These are phyloP conservation scores for Romanogobio albipinnatus DNA, from an alignment of 2,113 vertebrate species.

Conservation along the genomic window DNA sequence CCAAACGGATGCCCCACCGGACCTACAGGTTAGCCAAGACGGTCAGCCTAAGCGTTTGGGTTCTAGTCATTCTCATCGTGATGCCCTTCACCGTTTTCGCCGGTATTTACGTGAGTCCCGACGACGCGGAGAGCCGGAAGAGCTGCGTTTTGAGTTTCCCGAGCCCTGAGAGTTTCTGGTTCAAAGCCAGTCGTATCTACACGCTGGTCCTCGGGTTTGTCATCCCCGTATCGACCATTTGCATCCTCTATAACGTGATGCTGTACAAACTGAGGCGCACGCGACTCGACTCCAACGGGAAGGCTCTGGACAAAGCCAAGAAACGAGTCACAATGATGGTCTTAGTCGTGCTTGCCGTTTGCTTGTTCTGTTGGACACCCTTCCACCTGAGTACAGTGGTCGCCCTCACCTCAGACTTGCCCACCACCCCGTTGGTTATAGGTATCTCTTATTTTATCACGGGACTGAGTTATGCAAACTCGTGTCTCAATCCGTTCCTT, in stretches of 20 bases:
- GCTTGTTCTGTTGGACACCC: conserved; percentile 80
- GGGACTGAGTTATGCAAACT: conserved; percentile 80
- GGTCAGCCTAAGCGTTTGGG: conserved; percentile 76
- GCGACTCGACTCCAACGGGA: conserved; percentile 70
- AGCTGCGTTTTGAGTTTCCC: conserved; percentile 79
- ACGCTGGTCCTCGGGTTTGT: conserved; percentile 75
- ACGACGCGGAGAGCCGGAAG: conserved; percentile 67
- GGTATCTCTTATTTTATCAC: conserved; percentile 78
- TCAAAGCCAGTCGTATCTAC: conserved; percentile 78
- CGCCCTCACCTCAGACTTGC: conserved; percentile 76
- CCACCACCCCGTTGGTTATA: conserved; percentile 75
- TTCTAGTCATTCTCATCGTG: conserved; percentile 72
- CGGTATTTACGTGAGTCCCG: conserved; percentile 65
- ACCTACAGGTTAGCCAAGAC: conserved; percentile 71
- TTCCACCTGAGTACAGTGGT: conserved; percentile 80
- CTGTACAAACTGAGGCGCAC: conserved; percentile 71
- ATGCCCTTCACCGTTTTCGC: conserved; percentile 78
- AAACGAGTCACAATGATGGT: conserved; percentile 78
- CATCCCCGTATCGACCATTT: conserved; percentile 76
- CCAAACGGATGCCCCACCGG: conserved; percentile 68
- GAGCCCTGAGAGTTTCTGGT: conserved; percentile 75
- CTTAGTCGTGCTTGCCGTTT: conserved; percentile 76
- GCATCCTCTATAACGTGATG: conserved; percentile 75
- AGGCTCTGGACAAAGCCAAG: conserved; percentile 78
- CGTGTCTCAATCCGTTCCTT: conserved; percentile 78